Evolutionary conservation across 2,113 vertebrate species (phyloP), one percentile per base, ranked within the genome.

Genomic region (Sebastes fasciatus): DNA sequence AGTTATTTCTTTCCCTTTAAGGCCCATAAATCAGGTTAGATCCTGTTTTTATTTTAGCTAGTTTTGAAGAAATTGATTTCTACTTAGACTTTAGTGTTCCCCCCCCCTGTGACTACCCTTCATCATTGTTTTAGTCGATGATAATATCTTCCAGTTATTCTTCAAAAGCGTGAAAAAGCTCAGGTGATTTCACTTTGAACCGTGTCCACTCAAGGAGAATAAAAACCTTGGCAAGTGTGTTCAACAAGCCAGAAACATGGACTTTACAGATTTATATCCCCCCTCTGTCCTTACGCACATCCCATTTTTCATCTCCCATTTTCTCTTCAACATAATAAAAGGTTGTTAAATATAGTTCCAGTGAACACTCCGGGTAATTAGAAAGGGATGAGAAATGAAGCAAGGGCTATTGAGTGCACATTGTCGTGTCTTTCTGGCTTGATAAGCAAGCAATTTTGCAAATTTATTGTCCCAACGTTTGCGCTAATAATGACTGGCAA

Each of bases 331-430:
- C 78, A 74, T 90, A 86, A 92, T 93, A 91, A 90, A 90, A 83
- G 81, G 86, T 89, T 92, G 83, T 92, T 95, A 93, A 91, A 93
- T 91, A 90, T 91, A 91, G 88, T 89, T 92, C 70, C 91, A 89
- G 91, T 86, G 89, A 93, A 93, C 94, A 93, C 90, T 92, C 83
- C 6, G 82, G 87, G 92, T 95, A 93, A 95, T 94, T 95, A 93
- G 92, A 92, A 91, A 84, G 81, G 85, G 88, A 90, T 94, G 92
- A 92, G 87, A 73, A 87, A 94, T 91, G 88, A 91, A 89, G 85
- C 76, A 60, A 74, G 84, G 52, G 80, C 81, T 85, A 83, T 82
- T 84, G 74, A 83, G 87, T 82, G 84, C 87, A 82, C 88, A 91
- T 84, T 83, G 77, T 82, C 48, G 74, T 90, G 83, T 90, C 85